Conservation (phyloP, 2,113 vertebrate genomes). For the Mormyrus lacerda region DNA sequence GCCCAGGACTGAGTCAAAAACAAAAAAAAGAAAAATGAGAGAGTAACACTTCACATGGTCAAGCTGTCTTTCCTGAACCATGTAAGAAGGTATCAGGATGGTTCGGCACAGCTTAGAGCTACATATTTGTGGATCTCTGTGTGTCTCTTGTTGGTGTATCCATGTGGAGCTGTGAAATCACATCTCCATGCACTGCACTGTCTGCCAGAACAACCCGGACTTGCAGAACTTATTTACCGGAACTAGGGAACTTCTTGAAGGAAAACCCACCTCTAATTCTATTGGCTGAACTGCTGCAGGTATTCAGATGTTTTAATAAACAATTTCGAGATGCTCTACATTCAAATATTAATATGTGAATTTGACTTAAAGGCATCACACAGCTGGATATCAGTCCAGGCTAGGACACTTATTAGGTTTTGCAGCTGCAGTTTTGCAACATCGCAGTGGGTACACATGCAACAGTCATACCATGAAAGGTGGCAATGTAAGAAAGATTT, state of each 20-base stretch:
- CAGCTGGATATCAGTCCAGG: background rate
- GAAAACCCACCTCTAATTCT: too few relatives aligned
- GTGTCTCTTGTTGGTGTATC: too few relatives aligned
- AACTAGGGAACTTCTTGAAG: background rate
- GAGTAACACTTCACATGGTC: background rate
- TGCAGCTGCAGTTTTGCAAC: too few relatives aligned
- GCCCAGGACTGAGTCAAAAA: background rate
- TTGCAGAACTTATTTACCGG: background rate
- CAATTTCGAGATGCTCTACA: background rate
- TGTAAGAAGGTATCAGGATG: background rate
- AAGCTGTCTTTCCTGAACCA: background rate
- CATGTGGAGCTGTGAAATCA: background rate
- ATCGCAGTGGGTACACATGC: background rate
- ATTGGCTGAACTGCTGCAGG: too few relatives aligned
- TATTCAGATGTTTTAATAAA: background rate
- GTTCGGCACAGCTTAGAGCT: background rate
- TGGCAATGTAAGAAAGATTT: too few relatives aligned
- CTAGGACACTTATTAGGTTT: background rate
- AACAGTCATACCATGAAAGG: background rate
- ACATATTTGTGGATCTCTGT: background rate
- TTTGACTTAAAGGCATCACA: background rate
- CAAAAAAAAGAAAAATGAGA: background rate
- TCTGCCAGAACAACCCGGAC: background rate
- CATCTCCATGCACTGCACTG: background rate
- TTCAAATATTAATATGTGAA: background rate